Conservation (phyloP, 64 coral and sea anemone species). For the Pachyseris speciosa region DNA sequence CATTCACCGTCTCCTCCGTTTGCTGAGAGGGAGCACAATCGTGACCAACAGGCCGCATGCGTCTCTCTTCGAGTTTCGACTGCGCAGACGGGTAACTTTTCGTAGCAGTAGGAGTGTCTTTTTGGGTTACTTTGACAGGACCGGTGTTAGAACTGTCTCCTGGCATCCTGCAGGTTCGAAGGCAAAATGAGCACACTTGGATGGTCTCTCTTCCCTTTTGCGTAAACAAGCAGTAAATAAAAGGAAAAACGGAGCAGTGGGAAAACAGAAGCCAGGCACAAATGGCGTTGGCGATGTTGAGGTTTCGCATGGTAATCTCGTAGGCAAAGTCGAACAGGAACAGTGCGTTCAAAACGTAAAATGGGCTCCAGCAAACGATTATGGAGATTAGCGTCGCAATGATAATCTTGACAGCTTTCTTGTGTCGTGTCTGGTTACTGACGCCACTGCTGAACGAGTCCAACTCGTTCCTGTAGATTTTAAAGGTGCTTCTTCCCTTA, state of each 20-base stretch:
- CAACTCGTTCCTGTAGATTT: background rate
- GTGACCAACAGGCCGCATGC: background rate
- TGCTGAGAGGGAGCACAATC: background rate
- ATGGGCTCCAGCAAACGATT: conserved; percentile 4
- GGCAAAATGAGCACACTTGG: background rate
- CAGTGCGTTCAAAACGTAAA: background rate
- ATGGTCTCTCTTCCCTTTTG: conserved; percentile 26
- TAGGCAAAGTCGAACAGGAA: background rate
- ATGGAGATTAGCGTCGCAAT: conserved; percentile 8
- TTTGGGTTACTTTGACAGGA: conserved; percentile 29
- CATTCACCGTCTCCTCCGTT: conserved; percentile 14
- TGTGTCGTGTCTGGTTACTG: conserved; percentile 6
- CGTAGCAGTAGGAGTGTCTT: background rate
- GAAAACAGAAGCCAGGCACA: conserved; percentile 8
- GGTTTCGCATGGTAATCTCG: too few species aligned
- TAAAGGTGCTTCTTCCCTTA: background rate
- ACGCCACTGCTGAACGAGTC: background rate
- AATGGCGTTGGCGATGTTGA: background rate
- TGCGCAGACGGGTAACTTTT: background rate
- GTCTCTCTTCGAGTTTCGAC: background rate
- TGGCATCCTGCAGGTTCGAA: conserved; percentile 1
- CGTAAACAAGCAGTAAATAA: conserved; percentile 22
- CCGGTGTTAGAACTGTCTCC: background rate
- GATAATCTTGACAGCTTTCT: conserved; percentile 26
- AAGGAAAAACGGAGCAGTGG: conserved; percentile 21